Percentiles rank a stretch among this genome's conserved stretches.
Evolutionary conservation across 2,888 invertebrate genomes (phyloP).

Genomic region (Poecilobothrus nobilitatus): DNA sequence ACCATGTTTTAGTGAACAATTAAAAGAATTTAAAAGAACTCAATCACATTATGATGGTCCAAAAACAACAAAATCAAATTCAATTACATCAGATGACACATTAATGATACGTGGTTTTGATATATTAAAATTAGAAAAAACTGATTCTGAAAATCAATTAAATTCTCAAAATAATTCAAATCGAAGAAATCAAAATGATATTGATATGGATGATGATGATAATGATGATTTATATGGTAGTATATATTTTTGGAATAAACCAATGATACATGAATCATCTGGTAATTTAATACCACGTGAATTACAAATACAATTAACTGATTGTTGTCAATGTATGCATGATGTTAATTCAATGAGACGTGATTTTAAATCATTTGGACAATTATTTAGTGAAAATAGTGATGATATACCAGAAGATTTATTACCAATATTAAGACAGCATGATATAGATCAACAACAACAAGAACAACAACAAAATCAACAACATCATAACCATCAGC

Average conservation of each 20-base stretch:
- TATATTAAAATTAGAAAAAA: background rate
- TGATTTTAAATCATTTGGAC: conserved; percentile 11
- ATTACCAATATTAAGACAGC: background rate
- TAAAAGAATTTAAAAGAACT: conserved; percentile 16
- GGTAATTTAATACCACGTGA: conserved; percentile 13
- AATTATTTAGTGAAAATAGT: conserved; percentile 15
- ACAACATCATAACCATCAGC: background rate
- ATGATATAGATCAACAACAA: background rate
- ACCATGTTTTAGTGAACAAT: conserved; percentile 21
- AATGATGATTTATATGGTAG: background rate
- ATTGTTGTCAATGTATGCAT: conserved; percentile 22
- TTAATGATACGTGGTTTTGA: background rate
- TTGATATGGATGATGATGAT: background rate
- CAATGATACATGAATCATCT: background rate
- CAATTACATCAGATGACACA: background rate
- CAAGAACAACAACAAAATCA: no score
- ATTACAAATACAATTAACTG: conserved; percentile 20
- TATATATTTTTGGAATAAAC: conserved; percentile 6
- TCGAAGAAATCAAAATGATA: background rate
- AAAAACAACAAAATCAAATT: background rate
- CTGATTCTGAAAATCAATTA: background rate
- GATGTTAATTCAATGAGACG: conserved; percentile 13
- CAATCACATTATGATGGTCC: conserved; percentile 7
- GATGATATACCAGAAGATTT: conserved; percentile 7
- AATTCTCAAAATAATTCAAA: background rate